Base-by-base conservation (phyloP, 1,140 invertebrate species). In the Solenopsis fugax region DNA sequence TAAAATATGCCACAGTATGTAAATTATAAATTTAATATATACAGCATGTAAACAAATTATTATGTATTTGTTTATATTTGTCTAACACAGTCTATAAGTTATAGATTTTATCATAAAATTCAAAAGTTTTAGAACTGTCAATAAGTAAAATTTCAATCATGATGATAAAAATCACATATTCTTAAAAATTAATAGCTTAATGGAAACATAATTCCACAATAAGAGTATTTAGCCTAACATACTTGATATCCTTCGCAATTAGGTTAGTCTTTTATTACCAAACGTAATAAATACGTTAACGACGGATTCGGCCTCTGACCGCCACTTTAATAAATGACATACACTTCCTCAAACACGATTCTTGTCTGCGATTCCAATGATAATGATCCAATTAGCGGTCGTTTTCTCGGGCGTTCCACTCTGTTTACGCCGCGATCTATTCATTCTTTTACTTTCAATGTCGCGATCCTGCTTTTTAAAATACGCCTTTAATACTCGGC, bases 361-460 rank as follows among this genome's bases (percentile, higher is more conserved):
- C 69, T 84, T 73, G 69, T 75, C 56, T 50, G 69, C 80, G 54
- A 84, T 75, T 84, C n/a, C 52, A 75, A 84, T 84, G 80, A 84
- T 84, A 84, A 73, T 84, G 80, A 84, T 84, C 80, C 29, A 84
- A 84, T 84, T 84, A 73, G 80, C 52, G 41, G 29, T 24, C 80
- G 80, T 84, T 84, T 82, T 73, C 80, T 84, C 69, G 54, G n/a
- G 41, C 80, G 80, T 84, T 84, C 69, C 80, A 84, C 69, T 84
- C 80, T 84, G 56, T 73, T 84, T 84, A 58, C 54, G 54, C 24
- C 69, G 45, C 9, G 45, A 41, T 84, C 41, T 60, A 75, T 58
- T 41, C 71, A 56, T 75, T 73, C 69, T 84, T 75, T 84, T 75
- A 75, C 56, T 73, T 73, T 73, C 69, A 75, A 45, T 84, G 80